phyloP scores from a whole-genome alignment of 2,113 vertebrate genomes.

The Xyliphius kryptos region DNA sequence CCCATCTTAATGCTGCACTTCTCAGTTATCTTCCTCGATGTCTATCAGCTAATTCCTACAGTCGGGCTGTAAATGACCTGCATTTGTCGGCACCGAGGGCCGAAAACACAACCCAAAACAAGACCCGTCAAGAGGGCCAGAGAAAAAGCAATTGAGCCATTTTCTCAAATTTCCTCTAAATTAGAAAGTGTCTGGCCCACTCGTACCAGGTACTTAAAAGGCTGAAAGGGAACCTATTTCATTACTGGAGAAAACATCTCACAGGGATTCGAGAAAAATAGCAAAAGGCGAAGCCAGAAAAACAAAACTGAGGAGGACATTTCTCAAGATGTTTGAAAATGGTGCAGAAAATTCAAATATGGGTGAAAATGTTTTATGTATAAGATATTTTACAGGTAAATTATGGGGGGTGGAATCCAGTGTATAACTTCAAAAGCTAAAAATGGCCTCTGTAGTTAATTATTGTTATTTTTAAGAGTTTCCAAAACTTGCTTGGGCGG shows the following conservation, averaged over 20 bases:
- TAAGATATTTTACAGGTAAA: not conserved
- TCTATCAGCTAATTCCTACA: constrained; percentile 82
- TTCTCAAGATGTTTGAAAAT: constrained; percentile 1
- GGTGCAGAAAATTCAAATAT: not conserved
- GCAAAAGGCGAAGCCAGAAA: constrained; percentile 14
- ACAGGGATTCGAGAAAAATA: constrained; percentile 33
- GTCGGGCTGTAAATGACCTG: constrained; percentile 62
- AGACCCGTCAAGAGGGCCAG: constrained; percentile 40
- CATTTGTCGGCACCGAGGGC: constrained; percentile 63
- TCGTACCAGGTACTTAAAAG: constrained; percentile 42
- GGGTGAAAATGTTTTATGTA: constrained; percentile 9
- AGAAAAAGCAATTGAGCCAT: constrained; percentile 67
- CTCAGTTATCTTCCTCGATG: constrained; percentile 80
- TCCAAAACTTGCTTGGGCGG: not conserved
- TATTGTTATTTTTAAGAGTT: not conserved
- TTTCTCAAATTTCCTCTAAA: constrained; percentile 80
- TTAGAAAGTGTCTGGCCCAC: constrained; percentile 65
- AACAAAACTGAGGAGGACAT: constrained; percentile 7
- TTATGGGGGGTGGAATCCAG: too few relatives aligned
- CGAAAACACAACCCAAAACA: constrained; percentile 56
- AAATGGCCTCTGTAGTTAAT: too few relatives aligned
- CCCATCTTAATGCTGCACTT: constrained; percentile 74
- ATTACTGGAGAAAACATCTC: constrained; percentile 43
- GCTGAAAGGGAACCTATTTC: constrained; percentile 42
- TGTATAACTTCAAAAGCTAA: too few relatives aligned